Percentiles rank a stretch among this genome's conserved stretches.
Conservation (phyloP, 2,113 vertebrate species). For the Varanus salvator region DNA sequence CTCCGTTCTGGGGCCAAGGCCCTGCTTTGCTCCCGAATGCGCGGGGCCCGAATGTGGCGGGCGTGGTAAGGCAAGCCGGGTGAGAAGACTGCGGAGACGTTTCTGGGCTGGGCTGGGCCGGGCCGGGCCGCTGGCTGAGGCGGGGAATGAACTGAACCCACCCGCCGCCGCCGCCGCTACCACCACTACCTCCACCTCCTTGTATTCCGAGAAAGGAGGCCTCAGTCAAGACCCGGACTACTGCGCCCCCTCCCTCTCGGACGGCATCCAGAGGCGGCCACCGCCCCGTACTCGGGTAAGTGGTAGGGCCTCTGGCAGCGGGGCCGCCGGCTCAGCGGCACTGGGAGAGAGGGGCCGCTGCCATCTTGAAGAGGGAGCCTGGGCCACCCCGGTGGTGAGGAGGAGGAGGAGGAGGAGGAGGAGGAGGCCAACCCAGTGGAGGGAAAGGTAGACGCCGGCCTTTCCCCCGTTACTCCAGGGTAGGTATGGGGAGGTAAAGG, state of each 20-base stretch:
- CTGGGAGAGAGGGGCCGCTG: conserved; percentile 69
- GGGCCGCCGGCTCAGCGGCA: conserved; percentile 60
- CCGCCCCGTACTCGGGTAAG: conserved; percentile 60
- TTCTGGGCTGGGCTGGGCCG: conserved; percentile 66
- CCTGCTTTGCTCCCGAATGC: neutral
- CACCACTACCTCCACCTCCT: conserved; percentile 44
- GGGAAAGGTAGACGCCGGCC: conserved; percentile 10
- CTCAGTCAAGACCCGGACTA: conserved; percentile 39
- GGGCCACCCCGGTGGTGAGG: neutral
- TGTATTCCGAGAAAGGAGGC: conserved; percentile 60
- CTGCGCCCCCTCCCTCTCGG: conserved; percentile 27
- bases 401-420: conserved; percentile 15
- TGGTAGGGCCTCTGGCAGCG: conserved; percentile 56
- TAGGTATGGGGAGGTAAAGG: neutral
- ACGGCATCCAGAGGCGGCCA: conserved; percentile 27
- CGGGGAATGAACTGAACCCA: conserved; percentile 56
- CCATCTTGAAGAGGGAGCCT: conserved; percentile 67
- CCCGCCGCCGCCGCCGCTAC: conserved; percentile 36
- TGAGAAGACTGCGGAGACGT: conserved; percentile 51
- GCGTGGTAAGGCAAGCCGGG: conserved; percentile 46
- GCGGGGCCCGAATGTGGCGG: conserved; percentile 50
- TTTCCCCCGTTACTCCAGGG: neutral
- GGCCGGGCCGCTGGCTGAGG: conserved; percentile 63
- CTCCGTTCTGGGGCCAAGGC: conserved; percentile 51
- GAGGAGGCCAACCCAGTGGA: conserved; percentile 38